These are phyloP conservation scores for Mycetomoellerius zeteki DNA, from an alignment of 1,140 invertebrate genomes.

Conservation along the genomic window DNA sequence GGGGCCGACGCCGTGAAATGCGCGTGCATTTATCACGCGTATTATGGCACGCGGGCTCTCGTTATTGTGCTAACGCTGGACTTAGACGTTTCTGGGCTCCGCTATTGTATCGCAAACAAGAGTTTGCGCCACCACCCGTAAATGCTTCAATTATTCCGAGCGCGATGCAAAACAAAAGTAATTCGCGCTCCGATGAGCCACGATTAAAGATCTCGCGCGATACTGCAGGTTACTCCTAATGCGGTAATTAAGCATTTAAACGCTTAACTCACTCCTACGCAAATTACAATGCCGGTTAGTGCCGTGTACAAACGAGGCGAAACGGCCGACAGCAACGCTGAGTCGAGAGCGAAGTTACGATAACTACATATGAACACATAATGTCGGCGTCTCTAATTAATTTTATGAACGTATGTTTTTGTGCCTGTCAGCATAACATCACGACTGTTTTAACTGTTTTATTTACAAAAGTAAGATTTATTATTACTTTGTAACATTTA, in stretches of 20 bases:
- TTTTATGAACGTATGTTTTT: neutral
- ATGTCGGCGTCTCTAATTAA: conserved; percentile 52
- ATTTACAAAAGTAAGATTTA: neutral
- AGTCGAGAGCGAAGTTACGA: conserved; percentile 17
- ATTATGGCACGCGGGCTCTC: conserved; percentile 54
- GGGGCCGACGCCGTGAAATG: conserved; percentile 68
- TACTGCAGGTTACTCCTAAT: conserved; percentile 49
- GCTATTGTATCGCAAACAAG: conserved; percentile 54
- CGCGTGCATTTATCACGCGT: conserved; percentile 72
- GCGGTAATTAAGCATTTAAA: conserved; percentile 63
- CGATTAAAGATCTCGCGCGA: conserved; percentile 51
- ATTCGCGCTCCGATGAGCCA: conserved; percentile 56
- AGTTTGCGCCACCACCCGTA: conserved; percentile 39
- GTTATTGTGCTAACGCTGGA: conserved; percentile 56
- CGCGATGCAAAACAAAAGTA: conserved; percentile 58
- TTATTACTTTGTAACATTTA: neutral
- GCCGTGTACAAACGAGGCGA: conserved; percentile 37
- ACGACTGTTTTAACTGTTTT: neutral
- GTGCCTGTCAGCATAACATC: neutral
- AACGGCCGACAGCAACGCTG: conserved; percentile 32
- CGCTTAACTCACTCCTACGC: conserved; percentile 54
- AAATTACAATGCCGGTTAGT: conserved; percentile 30
- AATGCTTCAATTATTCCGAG: conserved; percentile 56
- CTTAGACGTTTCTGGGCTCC: conserved; percentile 45
- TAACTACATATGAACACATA: conserved; percentile 16